phyloP scores from a whole-genome alignment of 2,797 vertebrate genomes.

The Ambastaia sidthimunki region DNA sequence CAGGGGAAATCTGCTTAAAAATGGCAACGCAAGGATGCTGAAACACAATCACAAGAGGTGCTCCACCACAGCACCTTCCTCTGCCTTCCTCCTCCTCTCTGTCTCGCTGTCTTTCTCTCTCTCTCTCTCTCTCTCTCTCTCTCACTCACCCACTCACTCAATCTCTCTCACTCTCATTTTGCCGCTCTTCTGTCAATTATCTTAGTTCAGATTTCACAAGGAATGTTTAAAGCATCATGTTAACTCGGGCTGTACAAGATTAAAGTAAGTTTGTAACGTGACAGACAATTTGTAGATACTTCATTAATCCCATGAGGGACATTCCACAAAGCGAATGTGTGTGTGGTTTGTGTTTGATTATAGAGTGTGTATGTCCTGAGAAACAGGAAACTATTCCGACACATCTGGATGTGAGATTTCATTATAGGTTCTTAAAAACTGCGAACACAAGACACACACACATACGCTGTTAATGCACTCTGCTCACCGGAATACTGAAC shows the following conservation, averaged over 20 bases:
- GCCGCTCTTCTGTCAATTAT: neutral
- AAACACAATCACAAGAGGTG: conserved; percentile 24
- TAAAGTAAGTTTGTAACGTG: neutral
- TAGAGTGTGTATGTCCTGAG: conserved; percentile 26
- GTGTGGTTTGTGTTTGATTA: neutral
- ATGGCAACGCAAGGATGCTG: conserved; percentile 14
- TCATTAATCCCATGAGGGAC: conserved; percentile 1
- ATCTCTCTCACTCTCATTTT: neutral
- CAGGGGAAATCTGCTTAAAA: neutral
- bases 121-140: neutral
- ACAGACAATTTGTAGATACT: neutral
- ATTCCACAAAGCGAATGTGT: conserved; percentile 6
- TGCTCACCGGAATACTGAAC: conserved; percentile 41
- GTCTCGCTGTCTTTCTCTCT: neutral
- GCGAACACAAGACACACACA: conserved; percentile 33
- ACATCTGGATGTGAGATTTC: conserved; percentile 33
- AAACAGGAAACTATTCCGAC: conserved; percentile 48
- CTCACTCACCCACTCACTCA: neutral
- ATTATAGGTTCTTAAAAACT: conserved; percentile 20
- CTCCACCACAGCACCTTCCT: conserved; percentile 23
- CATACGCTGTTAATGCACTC: conserved; percentile 45
- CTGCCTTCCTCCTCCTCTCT: neutral
- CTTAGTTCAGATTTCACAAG: neutral
- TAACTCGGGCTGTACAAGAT: neutral
- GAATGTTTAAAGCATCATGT: neutral